Evolutionary conservation across 1,140 invertebrate species (phyloP), one percentile per base, ranked within the genome.

Genomic region (Cydia strobilella): DNA sequence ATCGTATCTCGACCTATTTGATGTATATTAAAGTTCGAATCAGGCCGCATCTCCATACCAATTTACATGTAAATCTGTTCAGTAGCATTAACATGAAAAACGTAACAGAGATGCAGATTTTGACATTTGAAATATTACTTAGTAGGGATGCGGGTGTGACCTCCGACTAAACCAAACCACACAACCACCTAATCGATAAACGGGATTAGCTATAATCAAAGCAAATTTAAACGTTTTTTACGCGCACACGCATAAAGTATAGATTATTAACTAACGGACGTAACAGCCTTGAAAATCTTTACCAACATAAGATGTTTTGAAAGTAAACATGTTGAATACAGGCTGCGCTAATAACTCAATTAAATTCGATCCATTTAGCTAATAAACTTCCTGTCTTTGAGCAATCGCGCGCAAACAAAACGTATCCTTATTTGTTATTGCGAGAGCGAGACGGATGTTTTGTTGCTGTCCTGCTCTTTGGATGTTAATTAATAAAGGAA

Each of bases 161-260:
- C 54, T 59, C 54, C 54, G 0, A 10, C 18, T 20, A 18, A 59
- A 59, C 10, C 18, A 59, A 59, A 23, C 54, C 54, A 23, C 18
- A 59, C 45, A 48, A n/a, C 45, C 31, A 51, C 5, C 48, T 59
- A 59, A 59, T 59, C 54, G 54, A 51, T 59, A 59, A 59, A 59
- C 20, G 20, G 23, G 54, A 59, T 59, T 20, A 59, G 20, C 54
- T n/a, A 59, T 59, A 59, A 59, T 59, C 54, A 59, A 59, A 59
- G 54, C 54, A 59, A 59, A 59, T 59, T 59, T 23, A 23, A 59
- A 59, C 54, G 54, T 59, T 59, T 59, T 59, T 59, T 59, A 12
- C 54, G 7, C 7, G 9, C 54, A 59, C 20, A 23, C 54, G 54
- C 54, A 12, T n/a, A 23, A 23, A 23, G 54, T 23, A 12, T 18